Conservation (phyloP, 2,888 invertebrate genomes). For the Agriopis aurantiaria region DNA sequence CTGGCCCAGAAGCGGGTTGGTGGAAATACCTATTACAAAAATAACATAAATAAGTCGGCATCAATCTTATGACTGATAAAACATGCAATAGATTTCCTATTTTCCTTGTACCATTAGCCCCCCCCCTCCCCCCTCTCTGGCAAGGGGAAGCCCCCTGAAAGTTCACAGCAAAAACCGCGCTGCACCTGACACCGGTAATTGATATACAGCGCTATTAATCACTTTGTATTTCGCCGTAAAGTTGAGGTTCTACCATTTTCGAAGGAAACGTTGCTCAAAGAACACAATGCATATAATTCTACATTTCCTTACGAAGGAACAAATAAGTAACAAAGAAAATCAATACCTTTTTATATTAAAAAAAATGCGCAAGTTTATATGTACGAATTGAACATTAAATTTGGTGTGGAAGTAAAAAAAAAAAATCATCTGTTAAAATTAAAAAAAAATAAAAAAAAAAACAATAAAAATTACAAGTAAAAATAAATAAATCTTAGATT, state of each 20-base stretch:
- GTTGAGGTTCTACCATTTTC: slow-evolving; percentile 48
- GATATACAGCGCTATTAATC: slow-evolving; percentile 80
- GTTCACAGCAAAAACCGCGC: slow-evolving; percentile 68
- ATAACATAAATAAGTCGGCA: slow-evolving; percentile 37
- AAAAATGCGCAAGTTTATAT: too few species aligned
- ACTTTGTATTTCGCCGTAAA: slow-evolving; percentile 66
- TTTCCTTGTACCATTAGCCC: slow-evolving; percentile 58
- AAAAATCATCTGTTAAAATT: too few species aligned
- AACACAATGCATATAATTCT: neutral
- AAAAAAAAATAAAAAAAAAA: too few species aligned
- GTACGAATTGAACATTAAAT: too few species aligned
- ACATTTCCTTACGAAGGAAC: neutral
- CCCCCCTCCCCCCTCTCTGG: slow-evolving; percentile 9
- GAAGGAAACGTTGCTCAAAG: slow-evolving; percentile 20
- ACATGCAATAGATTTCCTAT: slow-evolving; percentile 60
- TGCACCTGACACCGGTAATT: slow-evolving; percentile 81
- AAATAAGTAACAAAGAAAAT: neutral
- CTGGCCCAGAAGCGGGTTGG: too few species aligned
- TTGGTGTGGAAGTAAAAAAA: too few species aligned
- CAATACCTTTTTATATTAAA: too few species aligned
- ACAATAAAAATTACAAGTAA: too few species aligned
- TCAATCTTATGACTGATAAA: slow-evolving; percentile 59
- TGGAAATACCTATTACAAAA: too few species aligned
- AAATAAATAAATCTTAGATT: too few species aligned
- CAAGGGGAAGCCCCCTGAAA: slow-evolving; percentile 46